These are phyloP conservation scores for Isoperla grammatica DNA, from an alignment of 2,888 invertebrate genomes.

Conservation along the genomic window DNA sequence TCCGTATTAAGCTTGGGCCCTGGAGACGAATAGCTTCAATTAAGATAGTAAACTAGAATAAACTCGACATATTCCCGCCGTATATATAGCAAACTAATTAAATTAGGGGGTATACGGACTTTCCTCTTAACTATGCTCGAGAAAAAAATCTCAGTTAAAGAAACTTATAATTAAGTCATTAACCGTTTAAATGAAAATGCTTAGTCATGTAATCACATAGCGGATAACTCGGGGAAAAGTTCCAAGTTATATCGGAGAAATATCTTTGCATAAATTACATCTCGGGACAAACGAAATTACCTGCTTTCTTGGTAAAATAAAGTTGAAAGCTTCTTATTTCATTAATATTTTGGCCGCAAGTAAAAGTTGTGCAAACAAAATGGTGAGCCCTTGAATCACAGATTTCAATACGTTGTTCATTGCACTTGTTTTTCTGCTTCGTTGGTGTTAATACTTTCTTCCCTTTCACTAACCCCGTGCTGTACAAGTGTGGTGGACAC, in stretches of 20 bases:
- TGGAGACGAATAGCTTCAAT: conserved; percentile 5
- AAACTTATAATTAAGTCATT: conserved; percentile 16
- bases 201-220: conserved; percentile 6
- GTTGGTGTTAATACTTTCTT: too few relatives aligned
- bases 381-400: too few relatives aligned
- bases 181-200: conserved; percentile 5
- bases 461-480: too few relatives aligned
- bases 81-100: conserved; percentile 1
- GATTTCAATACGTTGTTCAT: too few relatives aligned
- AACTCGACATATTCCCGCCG: neutral
- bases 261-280: too few relatives aligned
- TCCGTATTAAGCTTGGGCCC: neutral
- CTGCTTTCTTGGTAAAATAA: too few relatives aligned
- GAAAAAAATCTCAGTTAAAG: conserved; percentile 5
- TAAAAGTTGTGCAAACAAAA: too few relatives aligned
- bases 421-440: too few relatives aligned
- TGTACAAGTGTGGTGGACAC: too few relatives aligned
- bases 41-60: conserved; percentile 10
- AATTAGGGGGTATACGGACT: neutral
- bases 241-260: neutral
- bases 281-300: too few relatives aligned
- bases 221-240: neutral
- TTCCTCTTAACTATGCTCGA: neutral
- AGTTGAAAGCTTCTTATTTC: too few relatives aligned
- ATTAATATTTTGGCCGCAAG: too few relatives aligned